Evolutionary conservation across 2,113 vertebrate genomes (phyloP), one percentile per base, ranked within the genome.

Genomic region (Syngnathoides biaculeatus): DNA sequence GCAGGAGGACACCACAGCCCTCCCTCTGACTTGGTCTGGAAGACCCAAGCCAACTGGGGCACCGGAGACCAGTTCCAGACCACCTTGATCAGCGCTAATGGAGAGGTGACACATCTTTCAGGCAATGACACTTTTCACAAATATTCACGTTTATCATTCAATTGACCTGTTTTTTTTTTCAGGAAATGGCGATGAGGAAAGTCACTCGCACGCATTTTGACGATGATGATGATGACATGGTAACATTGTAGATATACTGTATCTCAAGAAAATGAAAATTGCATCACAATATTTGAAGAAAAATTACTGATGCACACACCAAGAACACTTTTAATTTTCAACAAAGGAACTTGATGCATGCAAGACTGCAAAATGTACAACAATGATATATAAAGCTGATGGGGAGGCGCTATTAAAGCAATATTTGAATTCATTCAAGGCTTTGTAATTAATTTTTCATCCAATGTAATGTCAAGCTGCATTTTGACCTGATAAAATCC

Each of bases 151-250:
- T 30, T 50, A 4, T 15, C 30, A 15, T 22, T 13, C 22, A 12
- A 22, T 2, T 1, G 35, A 5, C 19, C 12, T 52, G 17, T 68
- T 71, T 52, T 26, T 38, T 52, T 26, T 38, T 78, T 0, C 80
- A 99, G 97, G 97, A 99, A 85, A 95, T 98, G 91, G 96, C 96
- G 26, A 95, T 96, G 95, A 81, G 97, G 86, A 98, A 97, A 67
- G 92, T 98, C 73, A 95, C 95, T 14, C 94, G 96, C 77, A 91
- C 93, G 0, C 91, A 96, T 47, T 88, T 94, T 22, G 87, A 97
- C 74, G 94, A 96, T 0, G 96, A 98, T 0, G 95, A 97, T 0
- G 95, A 98, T 1, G 84, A 88, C 80, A 88, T 90, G 89, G 89
- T 90, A 9, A 52, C 27, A 10, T 22, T 11, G 19, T 13, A 56